Percentiles rank a stretch among this genome's conserved stretches.
Conservation (phyloP, 2,113 vertebrate genomes). For the Nanorana parkeri region DNA sequence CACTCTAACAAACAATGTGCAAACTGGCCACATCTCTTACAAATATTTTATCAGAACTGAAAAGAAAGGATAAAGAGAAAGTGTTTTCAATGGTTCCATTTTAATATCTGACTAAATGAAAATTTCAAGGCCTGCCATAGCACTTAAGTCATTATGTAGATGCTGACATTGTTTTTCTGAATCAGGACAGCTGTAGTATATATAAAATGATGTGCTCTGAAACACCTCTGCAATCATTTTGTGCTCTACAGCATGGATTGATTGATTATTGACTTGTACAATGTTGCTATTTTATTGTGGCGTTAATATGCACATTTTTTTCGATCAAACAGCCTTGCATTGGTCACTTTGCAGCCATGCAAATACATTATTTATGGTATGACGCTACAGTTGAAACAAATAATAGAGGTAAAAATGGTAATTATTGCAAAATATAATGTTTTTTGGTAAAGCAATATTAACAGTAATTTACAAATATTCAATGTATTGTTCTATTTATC, state of each 20-base stretch:
- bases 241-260: constrained; percentile 29
- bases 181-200: constrained; percentile 47
- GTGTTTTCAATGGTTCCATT: too few relatives aligned
- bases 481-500: too few relatives aligned
- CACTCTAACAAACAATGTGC: too few relatives aligned
- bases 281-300: not conserved
- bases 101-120: not conserved
- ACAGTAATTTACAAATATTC: not conserved
- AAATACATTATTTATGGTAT: not conserved
- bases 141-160: constrained; percentile 51
- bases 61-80: too few relatives aligned
- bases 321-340: not conserved
- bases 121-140: not conserved
- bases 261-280: not conserved
- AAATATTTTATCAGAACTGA: too few relatives aligned
- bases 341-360: not conserved
- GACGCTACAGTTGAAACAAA: not conserved
- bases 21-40: too few relatives aligned
- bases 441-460: not conserved
- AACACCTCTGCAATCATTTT: constrained; percentile 25
- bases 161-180: constrained; percentile 24
- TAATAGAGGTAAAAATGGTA: not conserved
- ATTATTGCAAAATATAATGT: not conserved
- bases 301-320: not conserved
- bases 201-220: constrained; percentile 1